Evolutionary conservation across 2,113 vertebrate species (phyloP).

Genomic region (Dermatemys mawii): DNA sequence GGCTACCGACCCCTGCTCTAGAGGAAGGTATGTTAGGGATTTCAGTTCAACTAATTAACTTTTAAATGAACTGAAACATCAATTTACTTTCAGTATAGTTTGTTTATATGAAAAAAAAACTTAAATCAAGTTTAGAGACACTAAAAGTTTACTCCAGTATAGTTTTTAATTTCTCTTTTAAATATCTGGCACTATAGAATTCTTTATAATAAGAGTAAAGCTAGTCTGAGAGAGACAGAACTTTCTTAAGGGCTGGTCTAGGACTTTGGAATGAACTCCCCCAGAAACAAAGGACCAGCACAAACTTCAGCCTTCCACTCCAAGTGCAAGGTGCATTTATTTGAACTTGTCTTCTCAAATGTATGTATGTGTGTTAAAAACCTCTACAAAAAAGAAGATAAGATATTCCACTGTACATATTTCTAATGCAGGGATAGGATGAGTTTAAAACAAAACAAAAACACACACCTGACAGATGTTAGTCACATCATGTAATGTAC

Average conservation of each 20-base stretch:
- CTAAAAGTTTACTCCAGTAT: neutral
- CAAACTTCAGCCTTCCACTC: neutral
- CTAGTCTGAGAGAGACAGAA: neutral
- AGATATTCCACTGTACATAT: neutral
- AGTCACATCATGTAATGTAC: neutral
- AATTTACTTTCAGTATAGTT: neutral
- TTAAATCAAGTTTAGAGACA: neutral
- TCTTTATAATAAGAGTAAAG: neutral
- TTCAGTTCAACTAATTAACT: neutral
- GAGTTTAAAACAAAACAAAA: neutral
- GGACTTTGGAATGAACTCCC: neutral
- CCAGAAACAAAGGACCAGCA: neutral
- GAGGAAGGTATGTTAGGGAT: neutral
- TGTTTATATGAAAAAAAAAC: neutral
- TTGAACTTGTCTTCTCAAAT: no score
- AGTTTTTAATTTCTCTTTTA: neutral
- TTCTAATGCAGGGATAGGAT: neutral
- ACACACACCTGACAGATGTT: neutral
- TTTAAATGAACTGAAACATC: neutral
- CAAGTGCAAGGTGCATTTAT: neutral
- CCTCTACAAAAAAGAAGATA: neutral
- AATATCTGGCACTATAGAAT: neutral
- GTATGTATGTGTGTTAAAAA: no score
- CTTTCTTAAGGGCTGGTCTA: neutral
- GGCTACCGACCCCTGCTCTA: no score